Conservation (phyloP, 1,140 invertebrate genomes). For the Aphidius ervi region DNA sequence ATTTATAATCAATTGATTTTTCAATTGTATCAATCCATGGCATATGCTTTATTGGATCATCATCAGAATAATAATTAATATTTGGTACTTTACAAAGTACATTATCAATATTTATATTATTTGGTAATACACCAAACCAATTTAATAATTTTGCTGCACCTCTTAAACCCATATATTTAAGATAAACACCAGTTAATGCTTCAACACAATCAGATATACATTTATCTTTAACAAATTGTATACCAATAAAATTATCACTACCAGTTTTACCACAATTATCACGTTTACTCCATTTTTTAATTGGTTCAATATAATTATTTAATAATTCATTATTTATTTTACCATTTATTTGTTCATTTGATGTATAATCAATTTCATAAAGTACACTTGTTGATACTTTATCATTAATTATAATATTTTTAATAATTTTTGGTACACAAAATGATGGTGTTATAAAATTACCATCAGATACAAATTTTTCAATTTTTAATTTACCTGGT, state of each 20-base stretch:
- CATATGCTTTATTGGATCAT: conserved; percentile 48
- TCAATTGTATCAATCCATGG: conserved; percentile 56
- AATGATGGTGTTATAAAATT: conserved; percentile 69
- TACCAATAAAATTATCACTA: conserved; percentile 49
- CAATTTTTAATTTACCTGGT: conserved; percentile 59
- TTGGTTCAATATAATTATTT: conserved; percentile 25
- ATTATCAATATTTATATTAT: conserved; percentile 42
- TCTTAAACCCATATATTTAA: conserved; percentile 54
- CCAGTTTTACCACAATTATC: conserved; percentile 36
- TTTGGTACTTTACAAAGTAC: conserved; percentile 37
- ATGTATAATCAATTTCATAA: conserved; percentile 47
- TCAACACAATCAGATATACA: conserved; percentile 78
- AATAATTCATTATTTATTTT: conserved; percentile 31
- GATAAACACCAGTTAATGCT: conserved; percentile 77
- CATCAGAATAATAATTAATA: conserved; percentile 35
- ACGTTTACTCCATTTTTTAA: conserved; percentile 31
- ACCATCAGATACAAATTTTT: conserved; percentile 61
- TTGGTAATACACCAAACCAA: conserved; percentile 67
- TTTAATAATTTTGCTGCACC: conserved; percentile 64
- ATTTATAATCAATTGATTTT: conserved; percentile 62
- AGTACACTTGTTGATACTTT: conserved; percentile 47
- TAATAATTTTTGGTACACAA: conserved; percentile 28
- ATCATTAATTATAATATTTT: conserved; percentile 29
- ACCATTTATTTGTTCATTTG: conserved; percentile 46
- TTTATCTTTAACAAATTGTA: conserved; percentile 59